Percentiles rank a stretch among this genome's conserved stretches.
These are phyloP conservation scores for Timandra comae DNA, from an alignment of 2,888 invertebrate genomes.

Conservation along the genomic window DNA sequence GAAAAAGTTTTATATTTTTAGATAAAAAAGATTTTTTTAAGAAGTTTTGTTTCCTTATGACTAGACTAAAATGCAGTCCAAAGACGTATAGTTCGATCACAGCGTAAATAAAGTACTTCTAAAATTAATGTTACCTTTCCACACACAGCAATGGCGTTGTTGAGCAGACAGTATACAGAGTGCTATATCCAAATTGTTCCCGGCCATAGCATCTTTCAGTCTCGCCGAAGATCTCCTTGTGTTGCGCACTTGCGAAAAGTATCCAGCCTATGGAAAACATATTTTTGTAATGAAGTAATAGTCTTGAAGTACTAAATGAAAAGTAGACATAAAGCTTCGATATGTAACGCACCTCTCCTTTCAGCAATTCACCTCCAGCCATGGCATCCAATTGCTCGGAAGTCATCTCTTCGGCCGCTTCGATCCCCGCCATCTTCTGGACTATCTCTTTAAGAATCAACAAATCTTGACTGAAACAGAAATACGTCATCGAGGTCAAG, in stretches of 20 bases:
- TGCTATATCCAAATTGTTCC: constrained; percentile 94
- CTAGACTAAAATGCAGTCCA: no score
- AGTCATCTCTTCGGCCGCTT: constrained; percentile 97
- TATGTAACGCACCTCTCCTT: constrained; percentile 93
- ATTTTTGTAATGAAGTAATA: no score
- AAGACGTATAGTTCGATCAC: no score
- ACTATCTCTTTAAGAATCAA: constrained; percentile 97
- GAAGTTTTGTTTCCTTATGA: neutral
- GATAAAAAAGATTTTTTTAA: neutral
- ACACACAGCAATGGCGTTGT: constrained; percentile 95
- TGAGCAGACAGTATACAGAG: constrained; percentile 97
- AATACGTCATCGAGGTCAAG: no score
- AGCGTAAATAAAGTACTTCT: no score
- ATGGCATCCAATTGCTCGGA: constrained; percentile 97
- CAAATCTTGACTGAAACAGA: constrained; percentile 88
- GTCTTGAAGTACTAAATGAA: no score
- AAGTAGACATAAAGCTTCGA: no score
- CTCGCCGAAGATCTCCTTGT: constrained; percentile 96
- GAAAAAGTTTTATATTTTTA: constrained; percentile 2
- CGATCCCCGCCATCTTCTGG: constrained; percentile 99
- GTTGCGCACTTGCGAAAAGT: constrained; percentile 97
- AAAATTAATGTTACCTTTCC: no score
- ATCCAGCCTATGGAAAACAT: constrained; percentile 85
- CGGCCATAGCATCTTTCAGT: constrained; percentile 95
- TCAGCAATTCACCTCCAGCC: constrained; percentile 96